Conservation (phyloP, 2,797 vertebrate genomes). For the Morelia viridis region DNA sequence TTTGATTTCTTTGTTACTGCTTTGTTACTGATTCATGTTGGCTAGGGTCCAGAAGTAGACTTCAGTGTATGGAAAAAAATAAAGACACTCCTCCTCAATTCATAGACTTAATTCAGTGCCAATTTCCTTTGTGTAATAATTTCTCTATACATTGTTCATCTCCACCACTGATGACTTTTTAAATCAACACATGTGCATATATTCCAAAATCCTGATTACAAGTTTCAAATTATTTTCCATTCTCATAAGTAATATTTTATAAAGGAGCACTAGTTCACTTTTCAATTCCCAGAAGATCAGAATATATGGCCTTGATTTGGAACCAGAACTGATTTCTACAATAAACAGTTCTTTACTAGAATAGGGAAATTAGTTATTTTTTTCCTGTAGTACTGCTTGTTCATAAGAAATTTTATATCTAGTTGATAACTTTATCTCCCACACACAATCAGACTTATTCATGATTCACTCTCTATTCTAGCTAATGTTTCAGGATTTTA, state of each 20-base stretch:
- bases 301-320: background rate
- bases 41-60: background rate
- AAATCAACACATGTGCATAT: background rate
- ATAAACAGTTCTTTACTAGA: background rate
- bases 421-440: no score
- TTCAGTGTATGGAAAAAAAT: background rate
- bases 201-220: background rate
- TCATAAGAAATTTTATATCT: background rate
- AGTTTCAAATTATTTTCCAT: background rate
- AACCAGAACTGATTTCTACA: background rate
- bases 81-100: background rate
- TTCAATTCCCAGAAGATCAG: background rate
- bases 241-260: no score
- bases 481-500: background rate
- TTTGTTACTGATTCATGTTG: background rate
- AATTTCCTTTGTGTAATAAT: background rate
- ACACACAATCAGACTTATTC: background rate
- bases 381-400: background rate
- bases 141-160: background rate
- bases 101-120: background rate
- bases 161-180: background rate
- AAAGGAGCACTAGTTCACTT: no score
- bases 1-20: background rate
- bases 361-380: background rate
- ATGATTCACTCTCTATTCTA: background rate